phyloP scores from a whole-genome alignment of 2,113 vertebrate genomes.

The Argyrosomus japonicus region DNA sequence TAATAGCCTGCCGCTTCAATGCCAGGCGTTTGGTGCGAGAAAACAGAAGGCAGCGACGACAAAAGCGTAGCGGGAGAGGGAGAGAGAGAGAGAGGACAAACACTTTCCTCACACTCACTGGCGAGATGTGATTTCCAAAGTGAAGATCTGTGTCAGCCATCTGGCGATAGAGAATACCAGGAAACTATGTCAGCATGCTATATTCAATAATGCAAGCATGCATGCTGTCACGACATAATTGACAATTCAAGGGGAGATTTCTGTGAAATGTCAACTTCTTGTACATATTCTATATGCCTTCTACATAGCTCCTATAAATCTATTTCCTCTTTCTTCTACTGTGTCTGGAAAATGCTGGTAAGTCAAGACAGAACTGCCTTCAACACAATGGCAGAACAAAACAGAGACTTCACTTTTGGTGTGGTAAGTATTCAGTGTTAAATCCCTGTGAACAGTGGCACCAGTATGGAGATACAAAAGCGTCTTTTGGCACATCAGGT shows the following conservation, averaged over 20 bases:
- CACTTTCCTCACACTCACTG: conserved; percentile 59
- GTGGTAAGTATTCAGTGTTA: conserved; percentile 15
- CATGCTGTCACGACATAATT: conserved; percentile 63
- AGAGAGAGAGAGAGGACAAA: conserved; percentile 48
- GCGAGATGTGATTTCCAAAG: conserved; percentile 73
- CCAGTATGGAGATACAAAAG: background rate
- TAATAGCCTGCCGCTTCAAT: conserved; percentile 72
- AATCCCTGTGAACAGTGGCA: conserved; percentile 16
- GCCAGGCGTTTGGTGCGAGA: conserved; percentile 57
- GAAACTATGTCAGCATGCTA: conserved; percentile 63
- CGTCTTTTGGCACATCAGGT: conserved; percentile 10
- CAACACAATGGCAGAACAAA: background rate
- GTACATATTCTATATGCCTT: conserved; percentile 4
- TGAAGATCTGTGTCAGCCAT: conserved; percentile 80
- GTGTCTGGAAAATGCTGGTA: background rate
- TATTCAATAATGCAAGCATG: conserved; percentile 74
- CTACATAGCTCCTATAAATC: conserved; percentile 4
- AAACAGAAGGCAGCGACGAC: conserved; percentile 71
- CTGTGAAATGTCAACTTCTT: conserved; percentile 35
- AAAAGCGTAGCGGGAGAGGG: conserved; percentile 50
- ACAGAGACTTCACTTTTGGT: background rate
- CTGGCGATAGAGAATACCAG: conserved; percentile 67
- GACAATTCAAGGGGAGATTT: conserved; percentile 39
- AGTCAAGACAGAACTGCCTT: background rate
- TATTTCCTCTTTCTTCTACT: background rate